Conservation (phyloP, 2,888 invertebrate genomes). For the Drymonia ruficornis region DNA sequence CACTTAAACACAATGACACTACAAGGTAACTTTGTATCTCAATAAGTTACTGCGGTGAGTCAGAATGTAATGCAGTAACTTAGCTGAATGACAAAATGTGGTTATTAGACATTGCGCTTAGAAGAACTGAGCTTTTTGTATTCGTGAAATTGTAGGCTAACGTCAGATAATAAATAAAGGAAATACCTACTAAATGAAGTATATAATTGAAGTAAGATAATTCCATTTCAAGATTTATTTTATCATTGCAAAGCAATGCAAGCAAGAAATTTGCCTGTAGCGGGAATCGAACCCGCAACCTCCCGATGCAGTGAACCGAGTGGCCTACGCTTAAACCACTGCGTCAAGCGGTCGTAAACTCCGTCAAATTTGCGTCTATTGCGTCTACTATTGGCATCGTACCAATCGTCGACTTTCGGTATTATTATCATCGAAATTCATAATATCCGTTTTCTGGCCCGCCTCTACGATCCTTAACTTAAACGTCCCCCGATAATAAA, state of each 20-base stretch:
- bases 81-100: background rate
- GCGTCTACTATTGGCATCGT: background rate
- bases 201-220: too few species aligned
- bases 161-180: background rate
- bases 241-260: too few species aligned
- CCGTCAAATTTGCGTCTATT: too few species aligned
- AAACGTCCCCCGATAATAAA: slow-evolving; percentile 27
- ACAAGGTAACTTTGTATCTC: slow-evolving; percentile 15
- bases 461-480: background rate
- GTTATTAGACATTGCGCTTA: background rate
- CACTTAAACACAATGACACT: slow-evolving; percentile 18
- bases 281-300: too few species aligned
- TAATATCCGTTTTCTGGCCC: background rate
- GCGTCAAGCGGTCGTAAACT: too few species aligned
- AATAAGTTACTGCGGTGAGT: background rate
- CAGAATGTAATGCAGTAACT: background rate
- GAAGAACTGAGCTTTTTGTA: background rate
- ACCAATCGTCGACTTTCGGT: background rate
- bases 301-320: too few species aligned
- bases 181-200: too few species aligned
- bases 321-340: too few species aligned
- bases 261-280: too few species aligned
- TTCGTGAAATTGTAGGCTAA: too few species aligned
- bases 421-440: background rate
- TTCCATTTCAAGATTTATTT: too few species aligned